A percentile compares a stretch with the other conserved stretches of the same genome.
phyloP scores from a whole-genome alignment of 2,888 invertebrate species.

The Trichopria drosophilae region DNA sequence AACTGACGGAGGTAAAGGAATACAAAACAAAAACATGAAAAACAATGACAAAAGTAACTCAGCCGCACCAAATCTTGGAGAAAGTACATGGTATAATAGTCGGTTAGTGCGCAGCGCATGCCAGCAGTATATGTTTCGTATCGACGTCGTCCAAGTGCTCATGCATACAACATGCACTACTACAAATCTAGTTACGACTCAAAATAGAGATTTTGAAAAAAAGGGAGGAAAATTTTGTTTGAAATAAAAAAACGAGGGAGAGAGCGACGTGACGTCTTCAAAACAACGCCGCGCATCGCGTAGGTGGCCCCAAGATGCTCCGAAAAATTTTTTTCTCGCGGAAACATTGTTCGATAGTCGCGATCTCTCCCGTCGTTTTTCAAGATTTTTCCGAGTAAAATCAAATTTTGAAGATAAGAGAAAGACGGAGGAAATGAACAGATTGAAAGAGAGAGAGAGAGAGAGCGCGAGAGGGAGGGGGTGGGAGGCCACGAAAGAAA shows the following conservation, averaged over 20 bases:
- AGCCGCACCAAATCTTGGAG: too few relatives aligned
- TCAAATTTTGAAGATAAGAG: too few relatives aligned
- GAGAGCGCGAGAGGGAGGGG: slow-evolving; percentile 9
- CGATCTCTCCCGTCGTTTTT: too few relatives aligned
- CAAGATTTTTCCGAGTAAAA: too few relatives aligned
- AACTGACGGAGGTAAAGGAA: too few relatives aligned
- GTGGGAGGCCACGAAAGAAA: too few relatives aligned
- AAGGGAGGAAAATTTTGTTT: slow-evolving; percentile 16
- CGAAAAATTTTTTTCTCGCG: background rate
- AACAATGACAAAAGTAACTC: too few relatives aligned
- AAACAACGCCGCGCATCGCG: background rate
- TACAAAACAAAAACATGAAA: too few relatives aligned
- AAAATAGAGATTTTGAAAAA: slow-evolving; percentile 16
- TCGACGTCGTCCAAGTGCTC: slow-evolving; percentile 47
- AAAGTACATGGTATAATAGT: slow-evolving; percentile 37
- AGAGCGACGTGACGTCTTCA: background rate
- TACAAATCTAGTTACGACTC: slow-evolving; percentile 44
- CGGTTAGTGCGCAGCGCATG: slow-evolving; percentile 56
- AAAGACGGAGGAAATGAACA: background rate
- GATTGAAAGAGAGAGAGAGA: slow-evolving; percentile 13
- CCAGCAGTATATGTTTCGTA: slow-evolving; percentile 45
- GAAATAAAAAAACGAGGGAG: slow-evolving; percentile 9
- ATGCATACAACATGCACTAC: slow-evolving; percentile 56
- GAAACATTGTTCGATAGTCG: background rate
- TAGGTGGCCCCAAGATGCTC: background rate